Evolutionary conservation across 2,113 vertebrate genomes (phyloP).

Genomic region (Podarcis raffonei): DNA sequence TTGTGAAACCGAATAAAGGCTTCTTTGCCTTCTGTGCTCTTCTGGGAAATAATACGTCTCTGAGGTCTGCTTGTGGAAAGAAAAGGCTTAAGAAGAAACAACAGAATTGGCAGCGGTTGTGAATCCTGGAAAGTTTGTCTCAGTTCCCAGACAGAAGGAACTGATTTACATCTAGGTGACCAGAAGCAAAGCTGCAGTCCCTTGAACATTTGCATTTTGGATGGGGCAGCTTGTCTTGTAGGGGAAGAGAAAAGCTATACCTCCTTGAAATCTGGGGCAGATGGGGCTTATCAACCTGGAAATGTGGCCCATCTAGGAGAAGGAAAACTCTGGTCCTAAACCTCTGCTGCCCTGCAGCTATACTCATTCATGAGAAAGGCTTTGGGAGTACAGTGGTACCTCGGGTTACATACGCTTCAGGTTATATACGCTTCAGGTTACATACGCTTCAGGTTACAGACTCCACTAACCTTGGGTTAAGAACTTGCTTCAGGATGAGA

Average conservation of each 20-base stretch:
- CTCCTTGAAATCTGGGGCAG: not conserved
- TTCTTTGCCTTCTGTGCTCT: not conserved
- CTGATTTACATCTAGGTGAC: not conserved
- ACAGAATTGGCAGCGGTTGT: not conserved
- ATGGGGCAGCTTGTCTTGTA: not conserved
- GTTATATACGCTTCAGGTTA: too few relatives aligned
- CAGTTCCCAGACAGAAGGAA: not conserved
- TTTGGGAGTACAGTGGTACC: too few relatives aligned
- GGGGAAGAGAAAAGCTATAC: not conserved
- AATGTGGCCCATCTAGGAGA: too few relatives aligned
- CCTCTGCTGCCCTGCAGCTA: too few relatives aligned
- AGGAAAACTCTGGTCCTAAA: too few relatives aligned
- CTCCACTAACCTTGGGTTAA: too few relatives aligned
- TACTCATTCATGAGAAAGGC: too few relatives aligned
- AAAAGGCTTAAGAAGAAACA: not conserved
- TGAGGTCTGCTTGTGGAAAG: not conserved
- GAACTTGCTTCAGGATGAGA: too few relatives aligned
- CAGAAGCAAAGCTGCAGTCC: not conserved
- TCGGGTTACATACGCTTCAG: too few relatives aligned
- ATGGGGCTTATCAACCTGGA: too few relatives aligned
- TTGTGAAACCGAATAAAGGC: not conserved
- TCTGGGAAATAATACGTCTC: slow-evolving; percentile 3
- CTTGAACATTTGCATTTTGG: not conserved
- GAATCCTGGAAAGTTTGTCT: slow-evolving; percentile 4
- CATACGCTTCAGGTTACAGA: too few relatives aligned